Evolutionary conservation across 2,113 vertebrate genomes (phyloP).

Genomic region (Peromyscus californicus): DNA sequence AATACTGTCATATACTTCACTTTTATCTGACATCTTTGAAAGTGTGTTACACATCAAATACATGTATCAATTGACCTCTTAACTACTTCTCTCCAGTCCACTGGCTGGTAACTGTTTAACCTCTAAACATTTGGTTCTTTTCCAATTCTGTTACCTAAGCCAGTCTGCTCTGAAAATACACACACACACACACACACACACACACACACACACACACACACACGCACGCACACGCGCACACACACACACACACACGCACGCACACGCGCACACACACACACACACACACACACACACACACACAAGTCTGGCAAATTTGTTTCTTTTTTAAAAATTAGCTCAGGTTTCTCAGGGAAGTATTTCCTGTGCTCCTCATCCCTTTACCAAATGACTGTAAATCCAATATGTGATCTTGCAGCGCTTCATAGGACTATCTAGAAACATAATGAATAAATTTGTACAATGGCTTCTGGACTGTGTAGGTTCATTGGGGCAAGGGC

Average conservation of each 20-base stretch:
- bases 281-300: not conserved
- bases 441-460: not conserved
- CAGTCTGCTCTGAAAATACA: not conserved
- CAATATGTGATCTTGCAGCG: not conserved
- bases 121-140: not conserved
- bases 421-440: not conserved
- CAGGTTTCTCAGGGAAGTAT: not conserved
- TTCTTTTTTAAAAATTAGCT: conserved; percentile 6
- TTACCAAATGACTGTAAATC: not conserved
- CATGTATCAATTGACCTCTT: not conserved
- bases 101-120: conserved; percentile 1
- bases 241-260: not conserved
- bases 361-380: not conserved
- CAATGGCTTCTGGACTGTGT: not conserved
- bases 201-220: not conserved
- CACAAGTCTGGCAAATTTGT: not conserved
- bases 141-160: not conserved
- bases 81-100: not conserved
- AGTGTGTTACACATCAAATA: not conserved
- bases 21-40: conserved; percentile 11
- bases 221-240: rapidly evolving
- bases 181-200: not conserved
- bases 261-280: not conserved
- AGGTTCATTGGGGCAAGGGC: not conserved
- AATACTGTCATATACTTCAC: not conserved